Percentiles rank a stretch among this genome's conserved stretches.
Conservation (phyloP, 1,140 invertebrate species). For the Phthorimaea operculella region DNA sequence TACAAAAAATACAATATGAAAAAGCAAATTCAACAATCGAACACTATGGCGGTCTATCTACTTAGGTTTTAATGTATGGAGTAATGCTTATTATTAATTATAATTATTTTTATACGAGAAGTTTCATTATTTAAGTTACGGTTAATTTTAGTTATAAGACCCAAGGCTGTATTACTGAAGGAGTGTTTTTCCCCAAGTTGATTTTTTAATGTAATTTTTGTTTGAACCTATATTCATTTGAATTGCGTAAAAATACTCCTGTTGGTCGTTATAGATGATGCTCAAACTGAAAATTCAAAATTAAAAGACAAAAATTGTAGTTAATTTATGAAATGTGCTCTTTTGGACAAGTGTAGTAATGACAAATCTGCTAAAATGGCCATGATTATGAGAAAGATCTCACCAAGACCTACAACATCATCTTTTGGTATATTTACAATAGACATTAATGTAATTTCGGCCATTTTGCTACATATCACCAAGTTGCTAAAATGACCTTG, state of each 20-base stretch:
- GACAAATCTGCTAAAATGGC: too few species aligned
- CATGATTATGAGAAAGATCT: too few species aligned
- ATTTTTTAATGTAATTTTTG: slow-evolving; percentile 31
- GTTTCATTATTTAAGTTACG: slow-evolving; percentile 59
- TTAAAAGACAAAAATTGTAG: slow-evolving; percentile 21
- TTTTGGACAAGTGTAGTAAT: too few species aligned
- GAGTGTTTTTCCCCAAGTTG: slow-evolving; percentile 44
- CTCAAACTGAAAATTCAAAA: slow-evolving; percentile 8
- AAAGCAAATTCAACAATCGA: slow-evolving; percentile 9
- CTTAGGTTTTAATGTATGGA: slow-evolving; percentile 52
- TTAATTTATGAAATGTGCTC: slow-evolving; percentile 15
- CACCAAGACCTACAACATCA: too few species aligned
- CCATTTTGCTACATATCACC: too few species aligned
- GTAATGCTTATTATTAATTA: slow-evolving; percentile 43
- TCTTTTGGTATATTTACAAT: too few species aligned
- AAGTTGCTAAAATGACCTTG: too few species aligned
- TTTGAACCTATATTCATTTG: slow-evolving; percentile 21
- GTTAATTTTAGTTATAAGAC: slow-evolving; percentile 59
- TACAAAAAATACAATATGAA: background rate
- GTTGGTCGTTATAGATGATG: slow-evolving; percentile 36
- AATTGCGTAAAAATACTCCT: slow-evolving; percentile 48
- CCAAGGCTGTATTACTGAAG: slow-evolving; percentile 62
- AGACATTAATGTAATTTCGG: too few species aligned
- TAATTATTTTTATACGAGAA: slow-evolving; percentile 62
- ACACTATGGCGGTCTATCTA: slow-evolving; percentile 56